Evolutionary conservation across 1,140 invertebrate species (phyloP), one percentile per base, ranked within the genome.

Genomic region (Andricus grossulariae): DNA sequence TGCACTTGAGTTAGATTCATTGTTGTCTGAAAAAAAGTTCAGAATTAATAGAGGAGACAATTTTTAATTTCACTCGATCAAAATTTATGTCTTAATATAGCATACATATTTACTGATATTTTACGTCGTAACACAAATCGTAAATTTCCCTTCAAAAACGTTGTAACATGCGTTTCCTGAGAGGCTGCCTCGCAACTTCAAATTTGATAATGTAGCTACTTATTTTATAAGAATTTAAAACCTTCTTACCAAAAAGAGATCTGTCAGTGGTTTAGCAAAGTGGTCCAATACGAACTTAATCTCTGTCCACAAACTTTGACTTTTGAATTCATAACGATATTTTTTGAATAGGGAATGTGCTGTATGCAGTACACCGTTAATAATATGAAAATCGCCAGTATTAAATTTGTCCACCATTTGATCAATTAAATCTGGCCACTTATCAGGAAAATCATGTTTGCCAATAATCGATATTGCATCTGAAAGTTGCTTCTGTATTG

Each of bases 391-490:
- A 92, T 99, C 97, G 50, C 97, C 95, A 79, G 96, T 96, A 76
- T 93, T 93, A 90, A 99, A 98, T 85, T 98, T 97, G 50, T 95
- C 94, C n/a, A 98, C 95, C 96, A 99, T 97, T 89, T 98, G 95
- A 66, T 94, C 92, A 8, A 99, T 95, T 7, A 99, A 92, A 82
- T 95, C 94, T 7, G 97, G 97, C 98, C 98, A 99, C 89, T 98
- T 97, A 73, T 95, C 94, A 0, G 98, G 98, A 88, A 99, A 99
- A 92, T 99, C 98, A 86, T 96, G 94, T 86, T 95, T 95, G 1
- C 98, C 98, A 83, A 99, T 99, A 19, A 98, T 97, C 82, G 97
- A 97, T 72, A 99, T 96, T 8, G 98, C 97, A 93, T 99, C 98
- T 85, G 97, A 99, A 12, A 99, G 92, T 89, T 99, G 98, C 85